Percentiles rank a stretch among this genome's conserved stretches.
Evolutionary conservation across 1,140 invertebrate genomes (phyloP).

Genomic region (Pachypeltis micranthus): DNA sequence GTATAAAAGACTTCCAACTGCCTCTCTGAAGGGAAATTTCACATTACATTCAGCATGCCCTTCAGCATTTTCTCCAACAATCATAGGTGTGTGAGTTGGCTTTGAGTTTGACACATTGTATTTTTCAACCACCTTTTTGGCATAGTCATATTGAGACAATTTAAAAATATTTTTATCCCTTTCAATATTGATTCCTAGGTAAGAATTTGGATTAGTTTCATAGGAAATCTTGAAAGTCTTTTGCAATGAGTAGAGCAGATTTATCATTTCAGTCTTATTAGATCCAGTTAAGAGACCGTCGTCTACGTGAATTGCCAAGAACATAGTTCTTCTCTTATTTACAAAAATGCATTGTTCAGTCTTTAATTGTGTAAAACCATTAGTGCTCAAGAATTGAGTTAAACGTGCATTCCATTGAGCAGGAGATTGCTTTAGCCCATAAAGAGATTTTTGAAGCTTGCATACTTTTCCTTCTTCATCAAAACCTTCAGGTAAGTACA

Average conservation of each 20-base stretch:
- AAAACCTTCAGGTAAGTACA: conserved; percentile 23
- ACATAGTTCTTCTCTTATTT: neutral
- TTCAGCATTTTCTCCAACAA: too few species aligned
- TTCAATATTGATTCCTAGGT: conserved; percentile 15
- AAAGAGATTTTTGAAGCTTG: conserved; percentile 33
- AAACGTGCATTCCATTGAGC: conserved; percentile 28
- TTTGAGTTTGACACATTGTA: conserved; percentile 5
- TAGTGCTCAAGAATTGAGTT: neutral
- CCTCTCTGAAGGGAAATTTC: too few species aligned
- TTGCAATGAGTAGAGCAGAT: neutral
- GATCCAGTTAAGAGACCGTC: conserved; percentile 1
- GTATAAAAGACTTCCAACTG: too few species aligned
- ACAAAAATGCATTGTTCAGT: neutral
- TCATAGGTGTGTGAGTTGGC: conserved; percentile 7
- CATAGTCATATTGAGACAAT: neutral
- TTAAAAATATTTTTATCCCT: neutral
- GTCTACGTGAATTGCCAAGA: conserved; percentile 15
- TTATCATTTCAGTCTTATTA: neutral
- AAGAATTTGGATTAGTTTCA: neutral
- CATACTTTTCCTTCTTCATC: conserved; percentile 30
- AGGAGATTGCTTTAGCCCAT: conserved; percentile 35
- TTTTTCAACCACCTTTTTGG: neutral
- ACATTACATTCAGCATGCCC: too few species aligned
- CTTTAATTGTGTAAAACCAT: conserved; percentile 3
- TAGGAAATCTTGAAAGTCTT: conserved; percentile 1